Base-by-base conservation (phyloP, 2,888 invertebrate genomes). In the Acleris emargana region DNA sequence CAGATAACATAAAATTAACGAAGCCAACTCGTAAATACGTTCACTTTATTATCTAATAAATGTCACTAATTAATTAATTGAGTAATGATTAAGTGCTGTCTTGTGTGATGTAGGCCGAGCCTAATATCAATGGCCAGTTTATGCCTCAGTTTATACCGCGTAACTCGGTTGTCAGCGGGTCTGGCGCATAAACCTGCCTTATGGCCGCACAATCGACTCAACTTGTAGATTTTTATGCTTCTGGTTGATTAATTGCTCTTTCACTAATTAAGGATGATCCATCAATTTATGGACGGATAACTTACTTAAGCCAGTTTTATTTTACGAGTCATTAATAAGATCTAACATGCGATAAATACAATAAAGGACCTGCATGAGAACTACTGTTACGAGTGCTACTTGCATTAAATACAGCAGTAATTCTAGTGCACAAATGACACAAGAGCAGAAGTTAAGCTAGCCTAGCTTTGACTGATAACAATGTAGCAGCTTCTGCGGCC, bases 31-130 rank as follows among this genome's bases (percentile, higher is more conserved):
- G 82, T 91, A 91, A 91, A 91, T 86, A 88, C 80, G 79, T 80
- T 85, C 79, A 78, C 78, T 91, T 90, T 89, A 92, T 81, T 87
- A 89, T 88, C 91, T 85, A 57, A 90, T 92, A 89, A 92, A 91
- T 83, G 90, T 87, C 89, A 87, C 81, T 86, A 83, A 89, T 89
- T 90, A 91, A 92, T 91, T 91, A 92, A 91, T 91, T 89, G 88
- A 83, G 81, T 83, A 87, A 89, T 91, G 91, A 91, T 88, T 86
- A 85, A 89, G 79, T 86, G 80, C 73, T 76, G 78, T 83, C 80
- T 80, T 82, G 72, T 84, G 74, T 76, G 81, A 80, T 76, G 80
- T 73, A 69, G 78, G 75, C 77, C 73, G 75, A 73, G 71, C 74
- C 74, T 79, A n/a, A n/a, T n/a, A 77, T 83, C 82, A 77, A 76